Evolutionary conservation across 2,113 vertebrate genomes (phyloP).

Genomic region (Corythoichthys haematopterus): DNA sequence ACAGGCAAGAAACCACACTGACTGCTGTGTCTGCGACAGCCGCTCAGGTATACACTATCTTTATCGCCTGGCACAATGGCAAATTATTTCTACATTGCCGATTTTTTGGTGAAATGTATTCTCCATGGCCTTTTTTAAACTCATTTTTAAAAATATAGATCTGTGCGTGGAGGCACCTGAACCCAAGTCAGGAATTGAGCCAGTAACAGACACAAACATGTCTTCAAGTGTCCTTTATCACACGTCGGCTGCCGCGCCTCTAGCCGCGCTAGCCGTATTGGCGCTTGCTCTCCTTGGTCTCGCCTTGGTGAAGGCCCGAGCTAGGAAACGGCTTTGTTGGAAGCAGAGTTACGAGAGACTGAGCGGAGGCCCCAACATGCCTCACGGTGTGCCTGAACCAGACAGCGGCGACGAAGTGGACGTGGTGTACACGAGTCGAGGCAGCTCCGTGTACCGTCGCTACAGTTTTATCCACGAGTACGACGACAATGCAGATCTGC

Average conservation of each 20-base stretch:
- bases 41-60: conserved; percentile 56
- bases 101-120: background rate
- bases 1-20: conserved; percentile 37
- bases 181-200: conserved; percentile 33
- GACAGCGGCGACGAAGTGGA: conserved; percentile 72
- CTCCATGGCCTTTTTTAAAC: background rate
- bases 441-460: conserved; percentile 66
- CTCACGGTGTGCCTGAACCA: conserved; percentile 71
- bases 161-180: conserved; percentile 67
- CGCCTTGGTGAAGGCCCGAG: conserved; percentile 58
- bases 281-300: conserved; percentile 55
- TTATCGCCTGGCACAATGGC: background rate
- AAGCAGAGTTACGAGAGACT: conserved; percentile 72
- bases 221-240: conserved; percentile 53
- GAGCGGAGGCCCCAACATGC: conserved; percentile 64
- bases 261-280: conserved; percentile 55
- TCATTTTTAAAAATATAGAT: too few relatives aligned
- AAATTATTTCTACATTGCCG: background rate
- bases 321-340: conserved; percentile 73
- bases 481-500: conserved; percentile 48
- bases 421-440: conserved; percentile 72
- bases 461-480: conserved; percentile 61
- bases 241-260: conserved; percentile 52
- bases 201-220: conserved; percentile 31
- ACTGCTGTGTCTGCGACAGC: conserved; percentile 72